Evolutionary conservation across 2,888 invertebrate species (phyloP), one percentile per base, ranked within the genome.

Genomic region (Xestia sexstrigata): DNA sequence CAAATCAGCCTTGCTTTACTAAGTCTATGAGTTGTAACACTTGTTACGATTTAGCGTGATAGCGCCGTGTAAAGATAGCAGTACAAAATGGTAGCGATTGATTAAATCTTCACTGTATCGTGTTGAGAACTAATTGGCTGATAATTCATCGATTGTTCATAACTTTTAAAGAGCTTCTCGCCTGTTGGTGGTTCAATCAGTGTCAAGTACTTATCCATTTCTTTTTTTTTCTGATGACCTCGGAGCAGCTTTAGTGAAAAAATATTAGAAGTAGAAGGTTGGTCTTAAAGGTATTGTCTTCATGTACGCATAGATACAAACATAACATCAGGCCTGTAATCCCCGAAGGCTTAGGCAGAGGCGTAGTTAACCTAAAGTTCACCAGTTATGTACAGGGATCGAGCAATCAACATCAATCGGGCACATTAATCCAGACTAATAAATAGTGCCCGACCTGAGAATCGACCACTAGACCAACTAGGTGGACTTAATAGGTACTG

Each of bases 1-100:
- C 73, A 82, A 82, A 89, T 88, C 89, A 83, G 82, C 86, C 85
- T 88, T 83, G 85, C 87, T 89, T 87, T 81, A 83, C 74, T 79
- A 81, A 85, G 84, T 78, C 82, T 89, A 81, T 89, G 78, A 79
- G 70, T 84, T 84, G 82, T 88, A 74, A 78, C 78, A 82, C 82
- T 82, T 84, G 78, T 84, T 83, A 66, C 89, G 82, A 89, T 88
- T 88, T 86, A 69, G 71, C 66, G 35, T 62, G 88, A 89, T 89
- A 88, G 76, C 85, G 81, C 74, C 63, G 66, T 79, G 74, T 74
- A 74, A 52, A 83, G 88, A 88, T 88, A 88, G 74, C 79, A 76
- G 45, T 68, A 76, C 71, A 78, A 72, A 80, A 78, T 78, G 80
- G 84, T 86, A 88, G 87, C 86, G 52, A 82, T 84, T 82, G 87